phyloP scores from a whole-genome alignment of 2,888 invertebrate species.

The Euspilapteryx auroguttella region DNA sequence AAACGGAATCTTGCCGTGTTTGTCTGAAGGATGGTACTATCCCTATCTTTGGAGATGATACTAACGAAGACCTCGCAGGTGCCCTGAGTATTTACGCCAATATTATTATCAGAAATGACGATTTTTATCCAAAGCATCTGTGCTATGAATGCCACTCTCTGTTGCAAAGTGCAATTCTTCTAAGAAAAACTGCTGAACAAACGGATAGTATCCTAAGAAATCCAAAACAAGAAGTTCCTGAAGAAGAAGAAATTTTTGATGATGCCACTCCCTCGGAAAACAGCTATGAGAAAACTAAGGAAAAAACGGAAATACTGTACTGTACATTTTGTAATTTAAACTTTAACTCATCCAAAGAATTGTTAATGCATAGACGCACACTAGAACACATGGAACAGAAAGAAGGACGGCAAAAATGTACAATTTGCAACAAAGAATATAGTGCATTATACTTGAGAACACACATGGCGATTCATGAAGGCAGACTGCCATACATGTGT shows the following conservation, averaged over 20 bases:
- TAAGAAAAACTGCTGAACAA: conserved; percentile 35
- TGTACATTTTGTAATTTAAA: conserved; percentile 29
- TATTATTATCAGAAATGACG: conserved; percentile 21
- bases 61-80: conserved; percentile 18
- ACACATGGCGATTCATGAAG: conserved; percentile 26
- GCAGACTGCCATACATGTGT: conserved; percentile 24
- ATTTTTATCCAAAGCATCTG: conserved; percentile 30
- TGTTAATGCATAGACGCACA: conserved; percentile 24
- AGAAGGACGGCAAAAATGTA: conserved; percentile 23
- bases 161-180: conserved; percentile 30
- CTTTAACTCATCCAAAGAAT: conserved; percentile 26
- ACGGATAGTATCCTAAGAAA: conserved; percentile 23
- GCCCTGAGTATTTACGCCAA: conserved; percentile 21
- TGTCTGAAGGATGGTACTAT: conserved; percentile 36
- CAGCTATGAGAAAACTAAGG: conserved; percentile 8
- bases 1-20: no score
- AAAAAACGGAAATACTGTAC: conserved; percentile 10
- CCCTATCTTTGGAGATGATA: conserved; percentile 21
- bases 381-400: conserved; percentile 31
- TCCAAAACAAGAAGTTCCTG: conserved; percentile 9
- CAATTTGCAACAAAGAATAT: conserved; percentile 32
- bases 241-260: background rate
- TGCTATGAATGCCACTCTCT: conserved; percentile 28
- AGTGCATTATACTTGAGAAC: conserved; percentile 25
- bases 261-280: background rate